phyloP scores from a whole-genome alignment of 2,113 vertebrate species.

The Plecturocebus donacophilus region DNA sequence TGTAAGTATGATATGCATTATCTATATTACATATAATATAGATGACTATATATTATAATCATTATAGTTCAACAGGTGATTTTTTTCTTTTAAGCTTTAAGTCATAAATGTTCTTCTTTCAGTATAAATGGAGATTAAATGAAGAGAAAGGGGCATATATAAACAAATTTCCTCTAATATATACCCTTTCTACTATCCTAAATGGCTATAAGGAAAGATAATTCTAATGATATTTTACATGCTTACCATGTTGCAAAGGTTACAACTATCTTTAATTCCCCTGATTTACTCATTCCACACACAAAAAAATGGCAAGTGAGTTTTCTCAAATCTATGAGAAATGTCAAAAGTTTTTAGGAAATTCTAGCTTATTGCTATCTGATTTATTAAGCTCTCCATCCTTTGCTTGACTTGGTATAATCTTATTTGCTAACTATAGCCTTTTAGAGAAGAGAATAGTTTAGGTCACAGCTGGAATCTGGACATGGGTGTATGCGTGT shows the following conservation, averaged over 20 bases:
- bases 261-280: background rate
- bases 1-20: background rate
- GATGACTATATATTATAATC: background rate
- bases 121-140: background rate
- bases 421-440: background rate
- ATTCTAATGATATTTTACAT: background rate
- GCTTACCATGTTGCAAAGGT: background rate
- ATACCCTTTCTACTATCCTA: background rate
- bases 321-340: background rate
- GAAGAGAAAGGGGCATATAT: background rate
- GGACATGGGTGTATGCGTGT: fast-evolving
- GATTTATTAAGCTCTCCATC: background rate
- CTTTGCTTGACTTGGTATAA: background rate
- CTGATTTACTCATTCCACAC: background rate
- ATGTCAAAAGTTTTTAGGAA: background rate
- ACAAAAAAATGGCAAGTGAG: background rate
- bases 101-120: background rate
- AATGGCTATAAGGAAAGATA: background rate
- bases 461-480: background rate
- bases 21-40: background rate
- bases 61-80: background rate
- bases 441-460: background rate
- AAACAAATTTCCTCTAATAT: background rate
- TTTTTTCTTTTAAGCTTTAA: background rate
- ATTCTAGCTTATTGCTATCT: background rate